These are phyloP conservation scores for Drosophila sturtevanti DNA, from an alignment of 1,140 invertebrate genomes.

Conservation along the genomic window DNA sequence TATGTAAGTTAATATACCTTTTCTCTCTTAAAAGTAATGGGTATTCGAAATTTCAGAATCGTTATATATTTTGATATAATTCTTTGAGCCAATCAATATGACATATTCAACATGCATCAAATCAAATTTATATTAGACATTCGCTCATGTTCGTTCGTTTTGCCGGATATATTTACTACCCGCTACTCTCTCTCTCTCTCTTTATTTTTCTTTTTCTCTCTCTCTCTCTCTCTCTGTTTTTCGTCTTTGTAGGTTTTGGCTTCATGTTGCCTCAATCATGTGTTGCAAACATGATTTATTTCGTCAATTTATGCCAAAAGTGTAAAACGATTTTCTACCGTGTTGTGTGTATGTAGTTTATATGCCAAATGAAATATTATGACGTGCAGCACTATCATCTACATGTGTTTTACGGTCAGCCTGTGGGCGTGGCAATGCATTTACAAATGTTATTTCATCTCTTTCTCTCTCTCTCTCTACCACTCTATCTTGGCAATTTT, in stretches of 20 bases:
- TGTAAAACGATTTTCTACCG: slow-evolving; percentile 66
- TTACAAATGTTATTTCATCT: slow-evolving; percentile 36
- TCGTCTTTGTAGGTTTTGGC: slow-evolving; percentile 1
- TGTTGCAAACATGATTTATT: slow-evolving; percentile 76
- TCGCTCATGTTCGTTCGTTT: slow-evolving; percentile 28
- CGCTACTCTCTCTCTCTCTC: neutral
- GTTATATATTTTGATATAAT: neutral
- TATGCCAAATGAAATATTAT: slow-evolving; percentile 69
- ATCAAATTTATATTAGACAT: slow-evolving; percentile 17
- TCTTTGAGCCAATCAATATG: neutral
- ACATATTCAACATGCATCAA: neutral
- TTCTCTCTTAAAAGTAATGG: neutral
- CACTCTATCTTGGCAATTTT: slow-evolving; percentile 55
- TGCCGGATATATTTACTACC: slow-evolving; percentile 23
- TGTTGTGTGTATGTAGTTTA: slow-evolving; percentile 14
- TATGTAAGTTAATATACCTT: neutral
- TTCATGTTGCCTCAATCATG: slow-evolving; percentile 51
- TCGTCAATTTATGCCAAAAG: slow-evolving; percentile 71
- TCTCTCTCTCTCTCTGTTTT: neutral
- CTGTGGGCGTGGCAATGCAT: slow-evolving; percentile 46
- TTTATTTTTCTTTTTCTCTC: neutral
- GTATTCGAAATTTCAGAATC: neutral
- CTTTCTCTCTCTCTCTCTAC: slow-evolving; percentile 1
- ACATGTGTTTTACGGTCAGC: slow-evolving; percentile 42
- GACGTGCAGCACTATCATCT: slow-evolving; percentile 56